phyloP scores from a whole-genome alignment of 2,797 vertebrate species.

The Nyctibius grandis region DNA sequence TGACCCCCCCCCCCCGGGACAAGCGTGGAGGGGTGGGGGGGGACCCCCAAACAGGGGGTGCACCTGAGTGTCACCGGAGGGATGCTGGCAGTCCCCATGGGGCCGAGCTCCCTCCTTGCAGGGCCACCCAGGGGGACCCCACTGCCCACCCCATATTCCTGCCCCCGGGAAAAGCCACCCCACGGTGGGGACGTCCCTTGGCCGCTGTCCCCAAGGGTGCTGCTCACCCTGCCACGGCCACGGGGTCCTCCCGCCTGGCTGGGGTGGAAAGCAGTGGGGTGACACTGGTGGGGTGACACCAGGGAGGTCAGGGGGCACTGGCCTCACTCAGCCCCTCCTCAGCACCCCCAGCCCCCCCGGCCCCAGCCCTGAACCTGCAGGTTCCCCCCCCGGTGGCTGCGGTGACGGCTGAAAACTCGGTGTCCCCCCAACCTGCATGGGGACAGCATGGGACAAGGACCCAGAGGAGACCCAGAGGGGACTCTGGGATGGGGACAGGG shows the following conservation, averaged over 20 bases:
- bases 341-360: background rate
- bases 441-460: accelerated
- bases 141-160: background rate
- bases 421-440: accelerated
- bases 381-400: background rate
- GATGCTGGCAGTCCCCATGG: background rate
- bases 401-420: accelerated
- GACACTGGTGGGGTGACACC: accelerated
- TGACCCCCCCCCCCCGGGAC: background rate
- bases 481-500: background rate
- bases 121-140: background rate
- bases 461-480: background rate
- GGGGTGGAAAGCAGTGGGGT: background rate
- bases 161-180: background rate
- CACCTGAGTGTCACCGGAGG: background rate
- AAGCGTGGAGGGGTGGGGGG: accelerated
- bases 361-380: background rate
- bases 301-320: background rate
- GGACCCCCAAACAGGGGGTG: accelerated
- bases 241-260: accelerated
- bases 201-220: background rate
- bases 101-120: background rate
- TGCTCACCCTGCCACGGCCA: background rate
- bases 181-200: accelerated
- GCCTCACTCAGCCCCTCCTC: background rate